A percentile compares a stretch with the other conserved stretches of the same genome.
Evolutionary conservation across 2,888 invertebrate species (phyloP).

Genomic region (Apotomis turbidana): DNA sequence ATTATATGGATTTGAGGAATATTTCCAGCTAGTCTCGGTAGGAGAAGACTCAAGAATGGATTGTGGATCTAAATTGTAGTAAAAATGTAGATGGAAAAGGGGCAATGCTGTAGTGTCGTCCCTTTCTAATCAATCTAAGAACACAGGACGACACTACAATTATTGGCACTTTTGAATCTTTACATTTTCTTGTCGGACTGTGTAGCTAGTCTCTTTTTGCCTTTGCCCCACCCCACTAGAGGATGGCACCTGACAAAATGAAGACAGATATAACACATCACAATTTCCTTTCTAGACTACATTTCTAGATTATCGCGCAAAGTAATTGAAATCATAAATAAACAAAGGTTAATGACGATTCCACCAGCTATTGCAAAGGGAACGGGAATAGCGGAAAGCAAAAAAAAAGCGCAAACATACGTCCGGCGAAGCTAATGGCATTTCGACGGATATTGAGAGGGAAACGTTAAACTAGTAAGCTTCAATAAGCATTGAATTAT

Average conservation of each 20-base stretch:
- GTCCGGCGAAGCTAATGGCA: conserved; percentile 22
- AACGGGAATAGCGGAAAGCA: conserved; percentile 12
- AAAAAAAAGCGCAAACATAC: conserved; percentile 23
- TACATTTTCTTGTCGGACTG: too few species aligned
- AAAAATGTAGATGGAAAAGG: too few species aligned
- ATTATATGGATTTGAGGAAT: too few species aligned
- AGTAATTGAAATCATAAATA: conserved; percentile 13
- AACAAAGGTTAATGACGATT: conserved; percentile 16
- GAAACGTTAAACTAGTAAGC: conserved; percentile 13
- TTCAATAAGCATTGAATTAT: conserved; percentile 9
- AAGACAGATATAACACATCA: conserved; percentile 8
- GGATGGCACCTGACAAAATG: not conserved
- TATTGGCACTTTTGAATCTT: too few species aligned
- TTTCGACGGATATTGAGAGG: conserved; percentile 15
- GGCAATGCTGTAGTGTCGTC: too few species aligned
- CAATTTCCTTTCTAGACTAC: conserved; percentile 1
- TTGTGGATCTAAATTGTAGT: too few species aligned
- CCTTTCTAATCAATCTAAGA: too few species aligned
- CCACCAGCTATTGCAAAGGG: conserved; percentile 3
- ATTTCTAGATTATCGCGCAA: not conserved
- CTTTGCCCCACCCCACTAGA: too few species aligned
- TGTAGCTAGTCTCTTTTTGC: too few species aligned
- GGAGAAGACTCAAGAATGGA: too few species aligned
- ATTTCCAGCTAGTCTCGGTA: too few species aligned
- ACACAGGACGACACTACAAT: too few species aligned